phyloP scores from a whole-genome alignment of 2,797 vertebrate species.

The Pseudochirops corinnae region DNA sequence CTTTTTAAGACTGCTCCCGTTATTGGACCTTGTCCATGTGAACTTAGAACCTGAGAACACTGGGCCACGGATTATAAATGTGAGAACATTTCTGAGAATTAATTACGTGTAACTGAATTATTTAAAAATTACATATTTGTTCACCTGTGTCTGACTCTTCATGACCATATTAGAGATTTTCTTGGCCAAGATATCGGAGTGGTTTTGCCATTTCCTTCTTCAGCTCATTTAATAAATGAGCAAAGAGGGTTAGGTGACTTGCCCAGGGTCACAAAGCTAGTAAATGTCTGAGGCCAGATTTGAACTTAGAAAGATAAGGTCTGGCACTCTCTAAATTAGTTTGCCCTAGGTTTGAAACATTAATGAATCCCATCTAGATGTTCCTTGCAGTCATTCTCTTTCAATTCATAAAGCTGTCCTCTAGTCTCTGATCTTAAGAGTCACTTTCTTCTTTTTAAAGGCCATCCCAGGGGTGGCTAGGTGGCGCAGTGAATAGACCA shows the following conservation, averaged over 20 bases:
- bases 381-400: not conserved
- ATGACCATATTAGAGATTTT: not conserved
- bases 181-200: not conserved
- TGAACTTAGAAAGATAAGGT: not conserved
- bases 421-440: not conserved
- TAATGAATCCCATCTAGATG: not conserved
- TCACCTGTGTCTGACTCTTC: not conserved
- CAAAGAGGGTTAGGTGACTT: not conserved
- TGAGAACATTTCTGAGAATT: not conserved
- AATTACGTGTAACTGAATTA: not conserved
- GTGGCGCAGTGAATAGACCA: too few relatives aligned
- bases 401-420: not conserved
- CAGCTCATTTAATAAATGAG: not conserved
- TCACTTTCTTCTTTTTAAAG: not conserved
- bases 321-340: not conserved
- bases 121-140: not conserved
- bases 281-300: not conserved
- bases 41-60: not conserved
- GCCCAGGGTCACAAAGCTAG: not conserved
- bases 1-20: not conserved
- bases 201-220: not conserved
- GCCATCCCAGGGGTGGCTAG: too few relatives aligned
- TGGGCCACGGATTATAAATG: not conserved
- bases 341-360: not conserved
- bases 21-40: not conserved